phyloP scores from a whole-genome alignment of 2,113 vertebrate species.

The Sminthopsis crassicaudata region DNA sequence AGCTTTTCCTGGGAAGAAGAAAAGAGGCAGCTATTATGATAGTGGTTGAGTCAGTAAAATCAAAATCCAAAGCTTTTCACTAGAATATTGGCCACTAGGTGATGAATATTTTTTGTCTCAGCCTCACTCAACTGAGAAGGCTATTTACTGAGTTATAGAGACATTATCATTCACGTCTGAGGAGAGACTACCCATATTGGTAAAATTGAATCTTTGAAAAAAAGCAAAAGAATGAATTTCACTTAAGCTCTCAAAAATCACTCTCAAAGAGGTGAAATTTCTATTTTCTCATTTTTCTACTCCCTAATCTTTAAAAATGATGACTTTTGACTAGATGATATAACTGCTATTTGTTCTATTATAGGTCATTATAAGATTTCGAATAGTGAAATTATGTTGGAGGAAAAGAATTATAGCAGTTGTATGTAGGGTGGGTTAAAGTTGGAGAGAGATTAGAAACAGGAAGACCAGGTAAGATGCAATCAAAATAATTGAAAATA shows the following conservation, averaged over 20 bases:
- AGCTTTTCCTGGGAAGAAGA: neutral
- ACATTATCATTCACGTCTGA: too few relatives aligned
- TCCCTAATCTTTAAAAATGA: neutral
- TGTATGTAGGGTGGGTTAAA: neutral
- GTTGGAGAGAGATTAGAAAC: neutral
- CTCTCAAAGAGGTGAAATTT: neutral
- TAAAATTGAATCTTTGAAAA: neutral
- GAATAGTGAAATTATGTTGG: too few relatives aligned
- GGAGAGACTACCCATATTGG: neutral
- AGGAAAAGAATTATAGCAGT: neutral
- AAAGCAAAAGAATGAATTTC: neutral
- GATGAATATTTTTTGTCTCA: neutral
- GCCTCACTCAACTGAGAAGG: neutral
- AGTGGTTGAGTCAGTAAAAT: neutral
- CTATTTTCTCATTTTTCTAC: neutral
- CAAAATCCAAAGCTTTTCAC: neutral
- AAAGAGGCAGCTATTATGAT: neutral
- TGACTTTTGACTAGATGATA: neutral
- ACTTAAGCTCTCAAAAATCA: neutral
- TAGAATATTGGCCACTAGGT: neutral
- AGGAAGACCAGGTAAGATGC: neutral
- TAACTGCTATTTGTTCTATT: rapidly evolving
- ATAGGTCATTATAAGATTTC: neutral
- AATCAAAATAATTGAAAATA: neutral
- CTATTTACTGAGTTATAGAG: neutral